A percentile compares a stretch with the other conserved stretches of the same genome.
Evolutionary conservation across 2,888 invertebrate species (phyloP).

Genomic region (Oligia strigilis): DNA sequence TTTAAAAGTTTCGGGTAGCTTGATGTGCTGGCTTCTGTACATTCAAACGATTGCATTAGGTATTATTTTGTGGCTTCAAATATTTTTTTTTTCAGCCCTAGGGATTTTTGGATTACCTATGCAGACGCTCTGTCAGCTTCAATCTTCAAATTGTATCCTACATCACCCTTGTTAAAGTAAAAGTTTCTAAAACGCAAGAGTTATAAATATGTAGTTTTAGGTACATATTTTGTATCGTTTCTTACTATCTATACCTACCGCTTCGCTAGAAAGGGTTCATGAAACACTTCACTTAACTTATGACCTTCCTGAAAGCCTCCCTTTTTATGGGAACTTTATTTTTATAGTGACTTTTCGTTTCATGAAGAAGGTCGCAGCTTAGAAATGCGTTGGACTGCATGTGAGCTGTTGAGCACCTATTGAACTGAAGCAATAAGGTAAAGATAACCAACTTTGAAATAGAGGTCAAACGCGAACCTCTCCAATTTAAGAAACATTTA

Average conservation of each 20-base stretch:
- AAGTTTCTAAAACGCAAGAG: too few relatives aligned
- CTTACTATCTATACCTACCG: not conserved
- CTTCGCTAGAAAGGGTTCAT: constrained; percentile 23
- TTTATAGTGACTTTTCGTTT: constrained; percentile 37
- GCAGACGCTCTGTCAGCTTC: too few relatives aligned
- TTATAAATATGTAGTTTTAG: too few relatives aligned
- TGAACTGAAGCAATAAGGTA: not conserved
- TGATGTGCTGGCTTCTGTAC: too few relatives aligned
- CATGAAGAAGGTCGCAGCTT: constrained; percentile 15
- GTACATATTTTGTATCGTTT: not conserved
- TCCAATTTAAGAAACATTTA: not conserved
- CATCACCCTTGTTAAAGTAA: too few relatives aligned
- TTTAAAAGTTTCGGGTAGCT: too few relatives aligned
- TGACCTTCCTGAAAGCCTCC: constrained; percentile 26
- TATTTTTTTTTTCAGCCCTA: too few relatives aligned
- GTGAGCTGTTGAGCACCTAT: not conserved
- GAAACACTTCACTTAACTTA: constrained; percentile 32
- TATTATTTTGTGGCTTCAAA: too few relatives aligned
- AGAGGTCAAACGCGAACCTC: not conserved
- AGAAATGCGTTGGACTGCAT: not conserved
- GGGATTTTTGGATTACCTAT: too few relatives aligned
- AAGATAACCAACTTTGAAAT: not conserved
- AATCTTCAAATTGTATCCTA: too few relatives aligned
- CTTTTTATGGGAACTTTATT: constrained; percentile 14
- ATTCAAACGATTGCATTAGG: too few relatives aligned